Evolutionary conservation across 2,113 vertebrate genomes (phyloP), one percentile per base, ranked within the genome.

Genomic region (zebrafish (Danio rerio)): DNA sequence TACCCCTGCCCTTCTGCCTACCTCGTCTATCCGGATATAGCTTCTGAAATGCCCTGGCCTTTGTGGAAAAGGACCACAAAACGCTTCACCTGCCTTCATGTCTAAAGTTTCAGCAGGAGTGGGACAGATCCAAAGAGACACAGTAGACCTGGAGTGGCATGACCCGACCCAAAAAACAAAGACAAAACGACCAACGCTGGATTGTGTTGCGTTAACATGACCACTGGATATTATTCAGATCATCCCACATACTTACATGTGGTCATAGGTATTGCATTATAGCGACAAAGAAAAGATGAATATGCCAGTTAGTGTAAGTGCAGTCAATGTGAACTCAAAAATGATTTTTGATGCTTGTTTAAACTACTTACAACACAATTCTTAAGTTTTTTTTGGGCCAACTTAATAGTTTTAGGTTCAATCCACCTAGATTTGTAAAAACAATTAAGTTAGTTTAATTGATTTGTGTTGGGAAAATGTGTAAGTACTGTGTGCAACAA

Each of bases 21-120:
- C 69, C 86, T 13, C 18, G 55, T 69, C 52, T 81, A 85, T 70
- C 82, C 15, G 1, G 20, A 52, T 76, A 31, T 72, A 83, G 73
- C 15, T 73, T 8, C 68, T 56, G 53, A 76, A 86, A 78, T 82
- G 70, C 80, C 80, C 21, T 76, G 79, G 83, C 80, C 65, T 91
- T 84, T 83, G 31, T 40, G 65, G 69, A 20, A 62, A 43, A 76
- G 52, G 61, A 61, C 73, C 11, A 78, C 15, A 78, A 86, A 80
- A 79, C 69, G 82, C 16, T 53, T 15, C 45, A 47, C 42, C 31
- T 77, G 8, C 16, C 40, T 13, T 74, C 5, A 55, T 31, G 53
- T 45, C 9, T 6, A 74, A 43, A 18, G 10, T 58, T 56, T 58
- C 31, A 45, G 40, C 53, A 43, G 55, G 71, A 45, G 10, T 8